A percentile compares a stretch with the other conserved stretches of the same genome.
phyloP scores from a whole-genome alignment of 2,797 vertebrate genomes.

The Phataginus tetradactyla region DNA sequence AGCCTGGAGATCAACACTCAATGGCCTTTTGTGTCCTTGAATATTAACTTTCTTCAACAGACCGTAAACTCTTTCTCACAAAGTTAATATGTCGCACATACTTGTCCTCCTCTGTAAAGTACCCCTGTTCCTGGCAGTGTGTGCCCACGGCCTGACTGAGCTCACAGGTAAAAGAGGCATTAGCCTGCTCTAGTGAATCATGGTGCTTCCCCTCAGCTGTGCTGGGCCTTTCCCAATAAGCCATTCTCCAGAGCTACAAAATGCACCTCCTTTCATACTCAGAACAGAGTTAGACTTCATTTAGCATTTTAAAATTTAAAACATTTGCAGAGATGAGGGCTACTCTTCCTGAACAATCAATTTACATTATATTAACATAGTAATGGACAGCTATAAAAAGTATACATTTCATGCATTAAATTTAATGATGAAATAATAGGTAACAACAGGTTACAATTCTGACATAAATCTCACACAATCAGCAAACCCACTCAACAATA shows the following conservation, averaged over 20 bases:
- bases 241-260: not conserved
- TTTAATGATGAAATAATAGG: constrained; percentile 77
- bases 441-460: constrained; percentile 63
- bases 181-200: not conserved
- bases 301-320: constrained; percentile 61
- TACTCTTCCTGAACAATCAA: not conserved
- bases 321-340: not conserved
- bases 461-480: constrained; percentile 47
- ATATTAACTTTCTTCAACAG: constrained; percentile 56
- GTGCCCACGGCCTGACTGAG: constrained; percentile 7
- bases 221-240: not conserved
- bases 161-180: constrained; percentile 17
- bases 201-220: constrained; percentile 48
- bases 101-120: constrained; percentile 1
- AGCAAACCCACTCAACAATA: constrained; percentile 39
- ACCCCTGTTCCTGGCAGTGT: constrained; percentile 56
- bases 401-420: constrained; percentile 60
- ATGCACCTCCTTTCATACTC: not conserved
- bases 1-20: constrained; percentile 30
- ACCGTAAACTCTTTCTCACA: constrained; percentile 48
- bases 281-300: not conserved
- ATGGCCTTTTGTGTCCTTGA: constrained; percentile 62
- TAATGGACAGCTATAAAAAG: constrained; percentile 69
- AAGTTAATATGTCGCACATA: not conserved
- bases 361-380: constrained; percentile 69